Evolutionary conservation across 2,797 vertebrate species (phyloP), one percentile per base, ranked within the genome.

Genomic region (Peromyscus aztecus): DNA sequence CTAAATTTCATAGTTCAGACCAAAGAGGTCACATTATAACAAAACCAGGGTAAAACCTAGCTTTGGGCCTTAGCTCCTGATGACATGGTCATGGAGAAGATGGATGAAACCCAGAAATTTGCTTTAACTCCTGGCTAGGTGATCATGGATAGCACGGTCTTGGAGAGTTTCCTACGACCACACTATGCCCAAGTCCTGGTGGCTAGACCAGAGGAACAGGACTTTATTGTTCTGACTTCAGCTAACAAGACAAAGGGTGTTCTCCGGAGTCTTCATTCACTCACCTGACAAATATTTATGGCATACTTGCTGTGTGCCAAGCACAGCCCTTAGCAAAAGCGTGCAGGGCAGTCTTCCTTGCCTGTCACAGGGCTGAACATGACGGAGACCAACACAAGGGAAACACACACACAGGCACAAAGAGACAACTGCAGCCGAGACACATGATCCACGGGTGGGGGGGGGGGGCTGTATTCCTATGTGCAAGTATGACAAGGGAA

Each of bases 271-370:
- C 37, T 71, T 80, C 2, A 24, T 52, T 96, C 24, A 76, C 82
- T 98, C 96, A 97, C 77, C 90, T 87, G n/a, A 95, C 82, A 97
- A 96, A 40, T 95, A 97, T 97, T 97, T 97, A 97, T 91, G 76
- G 92, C 40, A 4, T 46, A 81, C 13, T 89, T 80, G 81, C 78
- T 63, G 52, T 61, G 71, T 81, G 87, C 88, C 78, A 94, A 77
- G 31, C 77, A 78, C 43, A 34, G 27, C 19, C 9, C 76, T 81
- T 73, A 90, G 75, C 52, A 87, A 65, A 81, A 86, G 77, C 84
- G 34, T 78, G 46, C 69, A 46, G 17, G 31, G n/a, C 16, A 4
- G 57, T 89, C 81, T 40, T 75, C 71, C 71, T 92, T 37, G 43
- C 17, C n/a, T 21, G 43, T 89, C 90, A 27, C 9, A 21, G 89